A percentile compares a stretch with the other conserved stretches of the same genome.
Conservation (phyloP, 92 coral and sea anemone genomes). For the Scolanthus callimorphus region DNA sequence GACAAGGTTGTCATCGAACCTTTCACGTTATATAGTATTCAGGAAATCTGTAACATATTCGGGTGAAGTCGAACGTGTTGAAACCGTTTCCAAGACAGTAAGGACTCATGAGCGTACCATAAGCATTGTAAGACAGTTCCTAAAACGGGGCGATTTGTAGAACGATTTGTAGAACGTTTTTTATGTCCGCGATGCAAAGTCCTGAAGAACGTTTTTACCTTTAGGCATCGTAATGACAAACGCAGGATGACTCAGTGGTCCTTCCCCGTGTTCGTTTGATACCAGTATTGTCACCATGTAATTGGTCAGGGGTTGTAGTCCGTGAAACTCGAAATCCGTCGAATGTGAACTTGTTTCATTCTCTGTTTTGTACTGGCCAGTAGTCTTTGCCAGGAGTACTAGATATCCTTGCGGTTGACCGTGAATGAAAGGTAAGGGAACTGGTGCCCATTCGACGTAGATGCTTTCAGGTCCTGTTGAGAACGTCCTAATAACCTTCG, state of each 20-base stretch:
- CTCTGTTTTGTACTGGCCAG: background rate
- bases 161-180: too few relatives aligned
- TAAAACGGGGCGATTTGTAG: too few relatives aligned
- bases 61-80: too few relatives aligned
- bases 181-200: too few relatives aligned
- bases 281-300: conserved; percentile 28
- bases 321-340: conserved; percentile 3
- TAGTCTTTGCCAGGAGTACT: background rate
- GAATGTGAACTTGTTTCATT: background rate
- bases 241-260: conserved; percentile 28
- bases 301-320: conserved; percentile 47
- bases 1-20: too few relatives aligned
- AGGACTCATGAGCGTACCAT: too few relatives aligned
- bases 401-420: conserved; percentile 29
- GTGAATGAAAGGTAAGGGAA: conserved; percentile 26
- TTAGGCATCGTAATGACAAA: conserved; percentile 19
- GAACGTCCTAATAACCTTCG: conserved; percentile 6
- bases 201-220: conserved; percentile 5
- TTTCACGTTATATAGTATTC: too few relatives aligned
- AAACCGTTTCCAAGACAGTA: too few relatives aligned
- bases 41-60: too few relatives aligned
- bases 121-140: too few relatives aligned
- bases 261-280: conserved; percentile 36
- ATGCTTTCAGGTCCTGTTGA: conserved; percentile 23
- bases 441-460: conserved; percentile 31